Conservation (phyloP, 2,113 vertebrate species). For the Pitta sordida region DNA sequence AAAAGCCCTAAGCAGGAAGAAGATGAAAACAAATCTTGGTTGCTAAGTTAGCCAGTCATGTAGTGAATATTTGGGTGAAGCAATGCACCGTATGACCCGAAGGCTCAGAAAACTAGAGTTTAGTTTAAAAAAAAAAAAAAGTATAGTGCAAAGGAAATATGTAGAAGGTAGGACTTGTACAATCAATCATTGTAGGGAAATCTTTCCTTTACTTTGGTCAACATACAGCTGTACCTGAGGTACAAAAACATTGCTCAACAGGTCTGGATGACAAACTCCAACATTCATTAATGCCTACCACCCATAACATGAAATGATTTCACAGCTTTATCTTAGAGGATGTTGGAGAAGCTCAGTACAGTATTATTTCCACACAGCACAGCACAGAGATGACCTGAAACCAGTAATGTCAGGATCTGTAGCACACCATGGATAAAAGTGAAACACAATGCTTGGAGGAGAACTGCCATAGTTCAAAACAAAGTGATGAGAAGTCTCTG, state of each 20-base stretch:
- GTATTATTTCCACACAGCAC: background rate
- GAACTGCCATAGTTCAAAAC: background rate
- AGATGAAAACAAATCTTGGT: background rate
- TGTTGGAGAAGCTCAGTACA: background rate
- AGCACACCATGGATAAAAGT: background rate
- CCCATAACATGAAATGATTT: background rate
- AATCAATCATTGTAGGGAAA: accelerated
- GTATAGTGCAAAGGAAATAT: background rate
- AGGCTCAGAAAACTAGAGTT: background rate
- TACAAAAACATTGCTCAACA: background rate
- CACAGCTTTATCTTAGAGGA: background rate
- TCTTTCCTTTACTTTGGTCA: background rate
- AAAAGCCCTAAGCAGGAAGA: background rate
- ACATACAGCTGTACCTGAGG: background rate
- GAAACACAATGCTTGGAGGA: background rate
- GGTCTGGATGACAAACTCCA: background rate
- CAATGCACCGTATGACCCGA: background rate
- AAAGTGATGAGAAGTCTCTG: background rate
- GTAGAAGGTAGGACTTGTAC: background rate
- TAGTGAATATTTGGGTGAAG: background rate
- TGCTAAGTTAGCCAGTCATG: background rate
- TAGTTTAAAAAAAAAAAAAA: background rate
- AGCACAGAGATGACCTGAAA: background rate
- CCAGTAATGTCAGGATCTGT: background rate
- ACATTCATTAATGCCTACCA: background rate